A percentile compares a stretch with the other conserved stretches of the same genome.
Conservation (phyloP, 2,888 invertebrate genomes). For the Tenthredo scrophulariae region DNA sequence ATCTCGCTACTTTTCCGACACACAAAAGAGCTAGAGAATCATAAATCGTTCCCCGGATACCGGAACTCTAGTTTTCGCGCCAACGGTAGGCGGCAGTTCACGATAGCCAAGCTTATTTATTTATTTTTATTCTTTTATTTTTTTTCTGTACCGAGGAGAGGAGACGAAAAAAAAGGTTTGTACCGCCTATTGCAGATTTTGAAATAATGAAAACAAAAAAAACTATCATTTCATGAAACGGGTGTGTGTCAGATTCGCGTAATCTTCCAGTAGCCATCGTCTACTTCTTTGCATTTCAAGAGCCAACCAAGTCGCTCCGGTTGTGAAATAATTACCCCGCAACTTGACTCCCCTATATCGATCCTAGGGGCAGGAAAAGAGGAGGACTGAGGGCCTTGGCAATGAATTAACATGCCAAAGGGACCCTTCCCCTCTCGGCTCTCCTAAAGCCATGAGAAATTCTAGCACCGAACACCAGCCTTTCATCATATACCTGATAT, state of each 20-base stretch:
- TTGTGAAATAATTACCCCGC: slow-evolving; percentile 41
- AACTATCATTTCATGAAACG: not conserved
- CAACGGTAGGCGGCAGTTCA: not conserved
- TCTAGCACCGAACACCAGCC: not conserved
- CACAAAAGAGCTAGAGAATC: slow-evolving; percentile 39
- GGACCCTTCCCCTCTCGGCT: slow-evolving; percentile 57
- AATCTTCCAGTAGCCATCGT: not conserved
- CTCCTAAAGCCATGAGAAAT: not conserved
- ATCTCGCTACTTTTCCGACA: not conserved
- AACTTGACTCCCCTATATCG: slow-evolving; percentile 6
- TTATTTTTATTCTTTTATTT: not conserved
- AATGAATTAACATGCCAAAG: slow-evolving; percentile 68
- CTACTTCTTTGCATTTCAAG: not conserved
- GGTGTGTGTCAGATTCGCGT: not conserved
- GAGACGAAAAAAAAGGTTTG: not conserved
- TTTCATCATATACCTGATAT: not conserved
- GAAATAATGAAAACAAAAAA: too few species aligned
- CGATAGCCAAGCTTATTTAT: slow-evolving; percentile 21
- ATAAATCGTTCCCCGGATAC: slow-evolving; percentile 46
- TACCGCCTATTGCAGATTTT: not conserved
- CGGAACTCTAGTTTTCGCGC: slow-evolving; percentile 48
- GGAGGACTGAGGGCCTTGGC: slow-evolving; percentile 57
- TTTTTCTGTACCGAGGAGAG: not conserved
- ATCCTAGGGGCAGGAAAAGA: slow-evolving; percentile 43
- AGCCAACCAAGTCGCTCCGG: not conserved